A percentile compares a stretch with the other conserved stretches of the same genome.
Evolutionary conservation across 2,797 vertebrate genomes (phyloP).

Genomic region (Gymnothorax javanicus): DNA sequence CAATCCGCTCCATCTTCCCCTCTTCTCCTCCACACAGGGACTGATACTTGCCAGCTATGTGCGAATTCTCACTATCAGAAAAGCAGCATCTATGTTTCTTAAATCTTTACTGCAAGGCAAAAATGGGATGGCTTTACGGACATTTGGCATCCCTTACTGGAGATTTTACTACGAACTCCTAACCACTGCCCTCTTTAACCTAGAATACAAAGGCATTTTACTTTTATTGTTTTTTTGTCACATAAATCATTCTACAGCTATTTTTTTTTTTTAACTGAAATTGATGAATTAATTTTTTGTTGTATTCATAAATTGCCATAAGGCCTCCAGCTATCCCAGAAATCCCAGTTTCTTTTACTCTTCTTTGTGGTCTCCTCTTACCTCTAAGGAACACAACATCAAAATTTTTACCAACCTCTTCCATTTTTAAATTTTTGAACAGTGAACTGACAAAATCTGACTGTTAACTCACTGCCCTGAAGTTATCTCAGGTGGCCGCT

Average conservation of each 20-base stretch:
- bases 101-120: neutral
- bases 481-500: slow-evolving; percentile 33
- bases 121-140: neutral
- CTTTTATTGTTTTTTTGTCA: neutral
- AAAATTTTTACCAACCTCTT: no score
- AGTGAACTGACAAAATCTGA: neutral
- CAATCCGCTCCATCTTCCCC: no score
- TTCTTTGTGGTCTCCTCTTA: neutral
- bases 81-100: neutral
- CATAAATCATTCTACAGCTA: neutral
- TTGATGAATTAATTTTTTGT: neutral
- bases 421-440: no score
- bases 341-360: neutral
- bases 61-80: neutral
- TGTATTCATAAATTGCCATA: neutral
- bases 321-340: neutral
- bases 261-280: neutral
- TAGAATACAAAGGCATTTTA: neutral
- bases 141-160: neutral
- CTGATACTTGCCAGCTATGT: neutral
- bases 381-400: neutral
- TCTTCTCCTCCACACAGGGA: neutral
- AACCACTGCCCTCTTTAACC: slow-evolving; percentile 6
- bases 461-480: neutral
- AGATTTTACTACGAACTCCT: neutral